A percentile compares a stretch with the other conserved stretches of the same genome.
These are phyloP conservation scores for Drosophila kambysellisi DNA, from an alignment of 2,888 invertebrate species.

Conservation along the genomic window DNA sequence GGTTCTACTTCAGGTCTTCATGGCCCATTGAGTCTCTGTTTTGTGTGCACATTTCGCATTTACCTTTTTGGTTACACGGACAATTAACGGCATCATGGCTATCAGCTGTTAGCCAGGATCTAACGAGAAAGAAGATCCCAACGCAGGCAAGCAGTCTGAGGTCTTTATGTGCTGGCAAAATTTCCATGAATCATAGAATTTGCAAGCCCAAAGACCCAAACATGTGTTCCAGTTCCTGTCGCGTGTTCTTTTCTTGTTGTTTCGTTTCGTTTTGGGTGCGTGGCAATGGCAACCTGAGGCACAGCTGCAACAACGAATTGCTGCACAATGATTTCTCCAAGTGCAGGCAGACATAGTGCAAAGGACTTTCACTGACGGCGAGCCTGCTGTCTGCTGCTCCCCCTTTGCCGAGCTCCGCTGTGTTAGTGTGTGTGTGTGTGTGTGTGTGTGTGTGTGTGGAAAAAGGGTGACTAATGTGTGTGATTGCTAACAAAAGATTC, in stretches of 20 bases:
- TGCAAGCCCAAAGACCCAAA: conserved; percentile 38
- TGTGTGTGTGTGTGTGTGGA: conserved; percentile 50
- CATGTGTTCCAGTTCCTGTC: conserved; percentile 66
- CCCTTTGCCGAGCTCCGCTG: conserved; percentile 24
- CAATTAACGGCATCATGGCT: conserved; percentile 68
- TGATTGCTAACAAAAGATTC: conserved; percentile 83
- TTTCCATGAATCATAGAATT: conserved; percentile 54
- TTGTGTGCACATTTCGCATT: conserved; percentile 29
- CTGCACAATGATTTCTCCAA: conserved; percentile 67
- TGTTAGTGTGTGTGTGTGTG: conserved; percentile 14
- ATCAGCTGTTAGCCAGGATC: conserved; percentile 68
- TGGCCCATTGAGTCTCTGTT: conserved; percentile 46
- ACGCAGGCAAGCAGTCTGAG: conserved; percentile 5
- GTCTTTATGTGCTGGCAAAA: conserved; percentile 39
- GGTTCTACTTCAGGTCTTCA: conserved; percentile 31
- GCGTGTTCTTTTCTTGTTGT: conserved; percentile 42
- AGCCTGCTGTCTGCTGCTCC: conserved; percentile 53
- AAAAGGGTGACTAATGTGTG: conserved; percentile 85
- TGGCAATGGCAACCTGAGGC: conserved; percentile 48
- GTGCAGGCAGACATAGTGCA: conserved; percentile 74
- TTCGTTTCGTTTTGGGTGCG: conserved; percentile 18
- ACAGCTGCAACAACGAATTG: conserved; percentile 52
- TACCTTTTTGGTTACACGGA: conserved; percentile 58
- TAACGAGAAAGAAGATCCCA: background rate
- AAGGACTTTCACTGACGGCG: conserved; percentile 82